Evolutionary conservation across 2,113 vertebrate species (phyloP).

Genomic region (Hiodon tergisus): DNA sequence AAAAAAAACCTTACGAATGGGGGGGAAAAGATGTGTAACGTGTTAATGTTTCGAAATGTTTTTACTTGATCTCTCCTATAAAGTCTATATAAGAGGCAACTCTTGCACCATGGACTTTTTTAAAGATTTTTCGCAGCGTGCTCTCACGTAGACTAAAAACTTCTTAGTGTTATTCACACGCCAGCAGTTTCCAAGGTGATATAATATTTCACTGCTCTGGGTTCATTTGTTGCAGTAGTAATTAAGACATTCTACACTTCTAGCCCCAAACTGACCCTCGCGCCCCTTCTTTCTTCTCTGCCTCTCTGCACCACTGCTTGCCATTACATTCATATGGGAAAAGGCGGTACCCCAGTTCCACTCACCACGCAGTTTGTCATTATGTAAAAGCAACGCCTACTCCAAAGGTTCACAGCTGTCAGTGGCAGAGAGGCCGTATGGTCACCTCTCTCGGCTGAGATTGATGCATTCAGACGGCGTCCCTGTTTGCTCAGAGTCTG

Average conservation of each 20-base stretch:
- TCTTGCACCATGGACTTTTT: neutral
- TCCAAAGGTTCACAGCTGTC: neutral
- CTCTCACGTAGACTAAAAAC: neutral
- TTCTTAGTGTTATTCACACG: neutral
- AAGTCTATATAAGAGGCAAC: conserved; percentile 10
- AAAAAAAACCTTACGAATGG: neutral
- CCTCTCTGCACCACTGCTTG: neutral
- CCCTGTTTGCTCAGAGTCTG: no score
- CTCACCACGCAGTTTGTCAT: neutral
- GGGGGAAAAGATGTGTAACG: neutral
- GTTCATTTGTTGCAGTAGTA: neutral
- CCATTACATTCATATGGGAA: neutral
- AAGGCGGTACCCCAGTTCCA: neutral
- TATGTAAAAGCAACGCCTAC: neutral
- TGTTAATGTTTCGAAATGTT: conserved; percentile 12
- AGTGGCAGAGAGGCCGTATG: neutral
- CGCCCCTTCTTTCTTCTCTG: neutral
- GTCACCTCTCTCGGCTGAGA: neutral
- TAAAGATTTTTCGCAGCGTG: neutral
- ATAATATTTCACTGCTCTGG: neutral
- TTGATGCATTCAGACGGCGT: neutral
- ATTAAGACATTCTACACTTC: neutral
- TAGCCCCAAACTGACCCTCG: conserved; percentile 2
- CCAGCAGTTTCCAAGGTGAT: neutral
- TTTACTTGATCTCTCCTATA: conserved; percentile 22